Evolutionary conservation across 2,113 vertebrate species (phyloP), one percentile per base, ranked within the genome.

Genomic region (Cottus gobio): DNA sequence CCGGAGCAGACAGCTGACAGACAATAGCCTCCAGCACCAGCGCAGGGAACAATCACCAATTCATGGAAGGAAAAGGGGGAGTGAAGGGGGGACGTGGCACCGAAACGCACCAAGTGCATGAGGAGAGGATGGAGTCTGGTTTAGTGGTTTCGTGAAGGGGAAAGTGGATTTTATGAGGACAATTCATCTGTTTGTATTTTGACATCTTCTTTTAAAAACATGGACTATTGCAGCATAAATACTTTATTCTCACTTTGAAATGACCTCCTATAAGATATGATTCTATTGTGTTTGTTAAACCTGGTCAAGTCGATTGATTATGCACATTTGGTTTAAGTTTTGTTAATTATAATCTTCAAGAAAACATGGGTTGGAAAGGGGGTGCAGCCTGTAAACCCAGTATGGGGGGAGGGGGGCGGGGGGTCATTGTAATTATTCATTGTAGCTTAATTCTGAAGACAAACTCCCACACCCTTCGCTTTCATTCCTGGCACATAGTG

Each of bases 31-130:
- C 80, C 82, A 93, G 79, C 83, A 83, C 93, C 90, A 92, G 88
- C 88, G 76, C 88, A 66, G 86, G 87, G 93, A 95, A 95, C 95
- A 95, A 95, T 94, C 93, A 90, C 82, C 91, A 90, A 93, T 94
- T 94, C 93, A 93, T 86, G 82, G 78, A 71, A 80, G 78, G 67
- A 85, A 81, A 26, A 42, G 52, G 79, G 75, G 72, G 71, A 26
- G 78, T 15, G 15, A 13, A 48, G 22, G 48, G 91, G 89, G 88
- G 91, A 93, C 80, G 82, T 91, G 92, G 94, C 93, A 90, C 90
- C 92, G 89, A 90, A 85, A 93, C 88, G 90, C 84, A 93, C 90
- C 84, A 81, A 74, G 87, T 90, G 80, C 71, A 89, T 81, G 88
- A 90, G 18, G 10, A 90, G 28, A 28, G 91, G 90, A 88, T 91